These are phyloP conservation scores for Apostichopus japonicus DNA, from an alignment of 35 echinoderm and acorn worm species.

Conservation along the genomic window DNA sequence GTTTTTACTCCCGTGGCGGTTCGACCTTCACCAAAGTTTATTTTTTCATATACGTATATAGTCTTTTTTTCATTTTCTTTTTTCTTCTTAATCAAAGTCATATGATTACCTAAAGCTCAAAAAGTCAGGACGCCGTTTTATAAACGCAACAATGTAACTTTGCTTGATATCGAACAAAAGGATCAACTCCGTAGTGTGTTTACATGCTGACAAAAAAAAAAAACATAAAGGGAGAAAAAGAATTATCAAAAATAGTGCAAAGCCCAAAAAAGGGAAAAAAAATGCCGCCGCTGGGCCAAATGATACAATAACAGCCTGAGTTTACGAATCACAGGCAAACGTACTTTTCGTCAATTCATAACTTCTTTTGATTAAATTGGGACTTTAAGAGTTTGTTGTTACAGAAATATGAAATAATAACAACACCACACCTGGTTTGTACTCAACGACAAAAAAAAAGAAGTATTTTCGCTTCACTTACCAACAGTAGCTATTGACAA, in stretches of 20 bases:
- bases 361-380: neutral
- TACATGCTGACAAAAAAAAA: neutral
- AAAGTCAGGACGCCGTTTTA: conserved; percentile 3
- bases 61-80: neutral
- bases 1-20: conserved; percentile 7
- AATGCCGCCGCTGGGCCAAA: conserved; percentile 22
- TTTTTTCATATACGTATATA: neutral
- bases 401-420: conserved; percentile 27
- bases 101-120: neutral
- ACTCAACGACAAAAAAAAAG: neutral
- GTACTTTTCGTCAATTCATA: conserved; percentile 28
- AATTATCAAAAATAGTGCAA: neutral
- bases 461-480: conserved; percentile 15
- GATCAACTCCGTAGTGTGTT: neutral
- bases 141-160: conserved; percentile 14
- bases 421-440: conserved; percentile 1
- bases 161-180: neutral
- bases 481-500: conserved; percentile 39
- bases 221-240: neutral
- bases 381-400: neutral
- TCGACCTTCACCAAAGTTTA: neutral
- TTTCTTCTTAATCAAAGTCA: neutral
- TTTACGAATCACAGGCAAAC: conserved; percentile 32
- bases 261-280: neutral
- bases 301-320: conserved; percentile 30